Evolutionary conservation across 2,888 invertebrate genomes (phyloP), one percentile per base, ranked within the genome.

Genomic region (Machimus atricapillus): DNA sequence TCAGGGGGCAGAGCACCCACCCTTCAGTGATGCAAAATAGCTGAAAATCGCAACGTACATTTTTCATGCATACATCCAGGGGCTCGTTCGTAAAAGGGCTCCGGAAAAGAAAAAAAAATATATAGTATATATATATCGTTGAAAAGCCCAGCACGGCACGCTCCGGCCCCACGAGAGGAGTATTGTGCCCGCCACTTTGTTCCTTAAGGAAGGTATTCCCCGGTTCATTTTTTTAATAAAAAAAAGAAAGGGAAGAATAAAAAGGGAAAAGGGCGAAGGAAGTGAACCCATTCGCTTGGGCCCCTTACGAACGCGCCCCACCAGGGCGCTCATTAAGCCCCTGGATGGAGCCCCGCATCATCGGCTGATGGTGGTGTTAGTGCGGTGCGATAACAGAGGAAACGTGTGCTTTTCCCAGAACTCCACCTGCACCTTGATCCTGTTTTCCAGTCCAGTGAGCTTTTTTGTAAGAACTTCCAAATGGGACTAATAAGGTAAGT

Each of bases 401-500:
- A 78, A 78, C 78, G 78, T 78, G 43, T 78, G 78, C 78, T 78
- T 78, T 52, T n/a, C 58, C 66, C 66, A 66, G 66, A 27, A 19
- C 66, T 66, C 14, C 66, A 23, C 66, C 27, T 66, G 66, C 66
- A 66, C 66, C 66, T 66, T 66, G 66, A 66, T 66, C 81, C 52
- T 31, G 52, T 81, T 81, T 81, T 81, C 46, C 43, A 31, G 81
- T 56, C 81, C 46, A 81, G 34, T 58, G 81, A 52, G 31, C 79
- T 46, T 46, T 79, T 79, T 27, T 79, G 46, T 43, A 40, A 46
- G 79, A 58, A 27, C 58, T 81, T 46, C 81, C 58, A 81, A 52
- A 81, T 81, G 56, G 52, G 52, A 52, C 46, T 81, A 81, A 81
- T 43, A 81, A 81, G 81, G 81, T 27, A 81, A 56, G 52, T 27